Evolutionary conservation across 2,113 vertebrate species (phyloP).

Genomic region (Cyanoliseus patagonus): DNA sequence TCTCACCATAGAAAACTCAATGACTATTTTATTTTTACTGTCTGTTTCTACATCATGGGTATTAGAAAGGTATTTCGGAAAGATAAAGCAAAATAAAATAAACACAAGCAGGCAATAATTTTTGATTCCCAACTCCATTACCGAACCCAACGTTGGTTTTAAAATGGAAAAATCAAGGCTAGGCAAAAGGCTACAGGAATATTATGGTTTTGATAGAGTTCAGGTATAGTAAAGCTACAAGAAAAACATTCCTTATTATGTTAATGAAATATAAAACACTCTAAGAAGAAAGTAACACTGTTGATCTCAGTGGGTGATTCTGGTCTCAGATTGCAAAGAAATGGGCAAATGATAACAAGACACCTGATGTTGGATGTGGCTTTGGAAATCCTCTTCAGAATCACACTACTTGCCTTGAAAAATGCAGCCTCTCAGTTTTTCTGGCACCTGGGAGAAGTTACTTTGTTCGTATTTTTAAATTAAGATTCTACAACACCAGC

Average conservation of each 20-base stretch:
- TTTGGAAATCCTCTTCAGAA: not conserved
- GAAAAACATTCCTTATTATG: not conserved
- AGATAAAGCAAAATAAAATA: not conserved
- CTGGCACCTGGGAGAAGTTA: not conserved
- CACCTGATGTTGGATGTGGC: not conserved
- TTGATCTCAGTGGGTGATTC: not conserved
- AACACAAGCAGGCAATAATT: not conserved
- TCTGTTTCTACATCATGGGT: not conserved
- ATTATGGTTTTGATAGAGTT: not conserved
- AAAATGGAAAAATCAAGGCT: not conserved
- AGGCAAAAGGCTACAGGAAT: not conserved
- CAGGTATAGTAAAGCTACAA: not conserved
- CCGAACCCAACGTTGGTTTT: not conserved
- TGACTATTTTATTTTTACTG: not conserved
- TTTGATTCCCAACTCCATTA: not conserved
- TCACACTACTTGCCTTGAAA: conserved; percentile 6
- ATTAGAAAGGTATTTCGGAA: not conserved
- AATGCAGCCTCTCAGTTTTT: not conserved
- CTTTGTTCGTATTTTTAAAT: not conserved
- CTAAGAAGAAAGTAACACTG: not conserved
- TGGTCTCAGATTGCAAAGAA: not conserved
- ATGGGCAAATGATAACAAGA: not conserved
- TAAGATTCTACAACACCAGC: not conserved
- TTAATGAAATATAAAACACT: not conserved
- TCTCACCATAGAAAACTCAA: not conserved